Base-by-base conservation (phyloP, 2,888 invertebrate species). In the Gerosis bhagava region DNA sequence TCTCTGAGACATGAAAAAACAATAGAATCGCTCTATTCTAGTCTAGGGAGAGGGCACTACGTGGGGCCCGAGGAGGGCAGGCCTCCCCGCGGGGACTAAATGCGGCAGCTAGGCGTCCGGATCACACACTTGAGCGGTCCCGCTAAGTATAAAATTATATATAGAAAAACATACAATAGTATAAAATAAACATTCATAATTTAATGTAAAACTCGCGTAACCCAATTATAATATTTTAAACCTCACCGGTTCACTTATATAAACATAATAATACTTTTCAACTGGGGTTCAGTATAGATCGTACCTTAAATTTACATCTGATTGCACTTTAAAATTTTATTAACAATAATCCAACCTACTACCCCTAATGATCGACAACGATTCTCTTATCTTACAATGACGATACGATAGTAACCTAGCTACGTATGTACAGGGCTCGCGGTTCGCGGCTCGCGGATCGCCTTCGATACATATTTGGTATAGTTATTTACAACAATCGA, bases 251-350 rank as follows among this genome's bases (percentile, higher is more conserved):
- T 82, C 72, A 77, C 45, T 45, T 24, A 45, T 77, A 84, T 87
- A 87, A 87, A 86, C 83, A 83, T 87, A 88, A 86, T 88, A 88
- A 88, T 88, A 88, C 88, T 88, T 84, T 83, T 83, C 73, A 84
- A 87, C 84, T 84, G 82, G 84, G 86, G 72, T 68, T 73, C 75
- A 66, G 68, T 70, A 73, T 74, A 73, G 67, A 75, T 71, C 67
- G 71, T 77, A 79, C 66, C 83, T 82, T 86, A 86, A 72, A 73
- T 81, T 79, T 78, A 86, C 75, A 81, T 79, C 74, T 73, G 87
- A 88, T 88, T 88, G 88, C 88, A 88, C 88, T 84, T 78, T 79
- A 67, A 70, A 73, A 71, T 68, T 73, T 82, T 77, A 69, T 72
- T 83, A 84, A 86, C 84, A 83, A 81, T 81, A 77, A 76, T 76